phyloP scores from a whole-genome alignment of 2,113 vertebrate genomes.

The Brevimyrus niger region DNA sequence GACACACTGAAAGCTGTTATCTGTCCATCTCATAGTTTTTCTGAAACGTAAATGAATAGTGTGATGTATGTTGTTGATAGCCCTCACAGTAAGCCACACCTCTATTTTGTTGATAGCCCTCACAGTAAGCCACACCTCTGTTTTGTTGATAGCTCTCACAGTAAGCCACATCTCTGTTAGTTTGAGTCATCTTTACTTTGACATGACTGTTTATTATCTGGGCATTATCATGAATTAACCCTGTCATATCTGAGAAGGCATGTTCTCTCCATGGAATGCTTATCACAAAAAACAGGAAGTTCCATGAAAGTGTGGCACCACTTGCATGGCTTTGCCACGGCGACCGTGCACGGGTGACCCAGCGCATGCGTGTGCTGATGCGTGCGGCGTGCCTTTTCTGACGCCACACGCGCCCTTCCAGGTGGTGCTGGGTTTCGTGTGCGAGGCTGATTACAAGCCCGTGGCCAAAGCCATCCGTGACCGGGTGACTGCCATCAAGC shows the following conservation, averaged over 20 bases:
- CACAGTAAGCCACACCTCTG: no score
- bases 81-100: not conserved
- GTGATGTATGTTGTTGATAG: not conserved
- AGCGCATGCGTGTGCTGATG: not conserved
- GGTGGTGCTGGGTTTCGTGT: slow-evolving; percentile 88
- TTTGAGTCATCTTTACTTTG: not conserved
- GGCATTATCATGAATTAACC: not conserved
- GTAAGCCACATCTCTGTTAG: not conserved
- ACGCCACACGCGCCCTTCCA: slow-evolving; percentile 37
- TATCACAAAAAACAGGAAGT: not conserved
- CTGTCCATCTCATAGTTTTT: not conserved
- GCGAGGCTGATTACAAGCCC: slow-evolving; percentile 87
- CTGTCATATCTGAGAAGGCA: not conserved
- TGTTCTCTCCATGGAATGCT: not conserved
- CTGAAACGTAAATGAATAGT: not conserved
- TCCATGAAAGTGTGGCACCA: not conserved
- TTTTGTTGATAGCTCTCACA: not conserved
- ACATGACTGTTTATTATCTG: not conserved
- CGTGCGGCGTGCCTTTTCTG: slow-evolving; percentile 5
- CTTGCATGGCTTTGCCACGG: not conserved
- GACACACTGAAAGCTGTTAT: not conserved
- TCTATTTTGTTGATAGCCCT: not conserved
- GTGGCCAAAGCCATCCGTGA: slow-evolving; percentile 91
- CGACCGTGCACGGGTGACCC: not conserved
- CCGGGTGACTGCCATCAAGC: slow-evolving; percentile 77